Base-by-base conservation (phyloP, 2,113 vertebrate genomes). In the Platysternon megacephalum region DNA sequence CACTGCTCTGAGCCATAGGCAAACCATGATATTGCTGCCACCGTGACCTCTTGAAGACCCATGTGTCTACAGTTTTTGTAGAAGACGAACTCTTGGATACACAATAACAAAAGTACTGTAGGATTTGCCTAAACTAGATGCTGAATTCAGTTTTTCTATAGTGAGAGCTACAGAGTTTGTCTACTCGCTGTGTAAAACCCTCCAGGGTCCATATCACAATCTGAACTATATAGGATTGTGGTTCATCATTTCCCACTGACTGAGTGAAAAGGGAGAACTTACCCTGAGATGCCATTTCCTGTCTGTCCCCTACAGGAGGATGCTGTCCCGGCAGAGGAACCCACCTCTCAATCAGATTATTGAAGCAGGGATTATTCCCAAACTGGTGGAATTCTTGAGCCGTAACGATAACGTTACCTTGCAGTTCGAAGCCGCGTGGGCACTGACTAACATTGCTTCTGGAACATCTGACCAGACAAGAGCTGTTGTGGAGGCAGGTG, bases 361-460 rank as follows among this genome's bases (percentile, higher is more conserved):
- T 0, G 97, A 99, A 8, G 97, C 98, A 2, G 99, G 99, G 5
- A 97, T 99, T 84, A 97, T 99, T 32, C 97, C 98, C 10, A 98
- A 96, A 81, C 98, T 99, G 95, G 99, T 99, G 87, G 97, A 98
- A 1, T 99, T 99, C 96, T 96, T 99, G 96, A 91, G 89, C 32
- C 91, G 83, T 21, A 94, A 98, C 0, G 97, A 99, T 76, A 97
- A 98, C 10, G 95, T 98, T 2, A 12, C 82, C 17, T 96, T 99
- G 97, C 99, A 99, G 98, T 99, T 99, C 0, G 99, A 99, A 95
- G 99, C 99, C 0, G 99, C 99, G 21, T 99, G 99, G 99, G 99
- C 99, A 10, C 98, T 99, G 24, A 99, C 99, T 3, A 99, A 99
- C 97, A 98, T 99, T 0, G 99, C 99, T 51, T 99, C 99, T 0